Conservation (phyloP, 1,140 invertebrate species). For the Theocolax elegans region DNA sequence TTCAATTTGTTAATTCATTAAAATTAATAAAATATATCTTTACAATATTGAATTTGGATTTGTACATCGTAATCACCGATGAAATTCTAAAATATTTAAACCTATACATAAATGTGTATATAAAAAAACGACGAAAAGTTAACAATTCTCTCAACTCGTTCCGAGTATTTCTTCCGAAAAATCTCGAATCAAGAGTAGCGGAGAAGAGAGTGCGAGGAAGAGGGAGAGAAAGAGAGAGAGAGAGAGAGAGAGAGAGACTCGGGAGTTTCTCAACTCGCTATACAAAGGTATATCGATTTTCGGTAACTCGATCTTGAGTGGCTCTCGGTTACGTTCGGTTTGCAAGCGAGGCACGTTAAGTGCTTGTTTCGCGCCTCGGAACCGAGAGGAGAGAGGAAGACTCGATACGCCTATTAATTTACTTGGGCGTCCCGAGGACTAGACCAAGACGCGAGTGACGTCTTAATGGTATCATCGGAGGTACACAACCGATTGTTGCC, state of each 20-base stretch:
- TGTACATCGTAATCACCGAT: too few species aligned
- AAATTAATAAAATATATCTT: too few species aligned
- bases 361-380: conserved; percentile 60
- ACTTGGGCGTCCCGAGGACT: conserved; percentile 36
- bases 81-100: too few species aligned
- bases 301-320: conserved; percentile 67
- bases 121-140: background rate
- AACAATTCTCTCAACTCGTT: background rate
- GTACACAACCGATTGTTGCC: too few species aligned
- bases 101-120: too few species aligned
- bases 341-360: conserved; percentile 60
- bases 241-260: background rate
- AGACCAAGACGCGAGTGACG: conserved; percentile 6
- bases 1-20: too few species aligned
- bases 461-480: conserved; percentile 34
- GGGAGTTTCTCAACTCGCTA: background rate
- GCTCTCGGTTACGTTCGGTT: conserved; percentile 57
- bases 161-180: conserved; percentile 1
- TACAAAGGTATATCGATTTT: conserved; percentile 63
- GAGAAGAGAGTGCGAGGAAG: background rate
- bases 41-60: too few species aligned
- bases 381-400: too few species aligned
- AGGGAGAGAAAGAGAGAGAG: background rate
- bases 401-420: conserved; percentile 66
- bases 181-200: background rate